A percentile compares a stretch with the other conserved stretches of the same genome.
phyloP scores from a whole-genome alignment of 2,113 vertebrate genomes.

The Synodontis membranacea region DNA sequence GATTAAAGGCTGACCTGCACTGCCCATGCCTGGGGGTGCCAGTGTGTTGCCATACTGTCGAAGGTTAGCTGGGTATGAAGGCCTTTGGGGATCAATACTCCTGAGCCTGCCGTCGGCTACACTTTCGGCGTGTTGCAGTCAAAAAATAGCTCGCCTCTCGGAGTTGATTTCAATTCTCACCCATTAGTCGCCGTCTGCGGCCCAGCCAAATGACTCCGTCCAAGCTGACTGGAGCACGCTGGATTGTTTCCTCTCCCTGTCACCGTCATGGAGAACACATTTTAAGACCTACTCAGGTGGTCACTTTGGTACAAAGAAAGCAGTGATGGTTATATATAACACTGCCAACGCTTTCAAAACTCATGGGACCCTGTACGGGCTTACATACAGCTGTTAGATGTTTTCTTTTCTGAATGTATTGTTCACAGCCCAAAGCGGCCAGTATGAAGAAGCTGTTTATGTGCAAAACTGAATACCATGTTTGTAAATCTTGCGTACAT shows the following conservation, averaged over 20 bases:
- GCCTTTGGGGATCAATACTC: conserved; percentile 75
- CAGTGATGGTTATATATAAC: background rate
- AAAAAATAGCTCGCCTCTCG: conserved; percentile 85
- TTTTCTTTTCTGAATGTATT: background rate
- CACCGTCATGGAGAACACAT: background rate
- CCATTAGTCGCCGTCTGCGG: conserved; percentile 86
- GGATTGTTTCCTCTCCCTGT: conserved; percentile 41
- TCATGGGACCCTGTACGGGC: background rate
- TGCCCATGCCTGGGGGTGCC: conserved; percentile 62
- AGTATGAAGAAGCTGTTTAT: background rate
- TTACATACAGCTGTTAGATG: background rate
- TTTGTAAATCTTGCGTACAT: background rate
- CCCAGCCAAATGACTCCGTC: conserved; percentile 74
- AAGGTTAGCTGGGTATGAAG: conserved; percentile 73
- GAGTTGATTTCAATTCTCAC: conserved; percentile 99
- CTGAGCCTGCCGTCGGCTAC: conserved; percentile 52
- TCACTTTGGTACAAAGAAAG: background rate
- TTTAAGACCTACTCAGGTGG: conserved; percentile 22
- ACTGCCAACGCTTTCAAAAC: background rate
- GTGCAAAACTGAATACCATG: background rate
- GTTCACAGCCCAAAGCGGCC: background rate
- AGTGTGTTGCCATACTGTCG: conserved; percentile 67
- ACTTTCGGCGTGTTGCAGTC: conserved; percentile 78
- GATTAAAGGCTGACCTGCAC: conserved; percentile 75
- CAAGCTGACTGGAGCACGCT: conserved; percentile 50